phyloP scores from a whole-genome alignment of 2,797 vertebrate genomes.

The Pipistrellus pipistrellus region DNA sequence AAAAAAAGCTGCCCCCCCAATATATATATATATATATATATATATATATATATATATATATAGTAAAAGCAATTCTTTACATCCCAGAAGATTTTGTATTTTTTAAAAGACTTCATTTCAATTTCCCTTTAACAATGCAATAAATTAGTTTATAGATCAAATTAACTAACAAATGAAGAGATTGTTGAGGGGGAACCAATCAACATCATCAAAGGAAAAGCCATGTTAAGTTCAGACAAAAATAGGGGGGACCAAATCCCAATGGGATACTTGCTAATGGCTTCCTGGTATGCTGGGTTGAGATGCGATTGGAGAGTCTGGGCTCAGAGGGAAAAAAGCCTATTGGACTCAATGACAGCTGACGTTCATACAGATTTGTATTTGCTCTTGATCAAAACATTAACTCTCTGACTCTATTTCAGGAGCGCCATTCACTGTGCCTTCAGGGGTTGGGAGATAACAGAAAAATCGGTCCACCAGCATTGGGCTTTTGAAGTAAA shows the following conservation, averaged over 20 bases:
- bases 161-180: not conserved
- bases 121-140: slow-evolving; percentile 1
- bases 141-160: slow-evolving; percentile 33
- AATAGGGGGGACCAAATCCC: not conserved
- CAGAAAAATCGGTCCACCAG: not conserved
- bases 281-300: not conserved
- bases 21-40: no score
- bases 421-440: not conserved
- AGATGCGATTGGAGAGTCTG: not conserved
- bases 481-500: not conserved
- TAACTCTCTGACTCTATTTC: slow-evolving; percentile 23
- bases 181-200: not conserved
- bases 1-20: not conserved
- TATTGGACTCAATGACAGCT: not conserved
- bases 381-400: slow-evolving; percentile 4
- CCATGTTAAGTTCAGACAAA: not conserved
- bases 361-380: not conserved
- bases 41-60: no score
- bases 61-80: not conserved
- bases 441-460: not conserved
- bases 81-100: not conserved
- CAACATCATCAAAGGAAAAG: slow-evolving; percentile 36
- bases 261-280: not conserved
- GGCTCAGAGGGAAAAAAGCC: not conserved
- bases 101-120: not conserved